Percentiles rank a stretch among this genome's conserved stretches.
Evolutionary conservation across 1,140 invertebrate genomes (phyloP).

Genomic region (Parapsyche elsis): DNA sequence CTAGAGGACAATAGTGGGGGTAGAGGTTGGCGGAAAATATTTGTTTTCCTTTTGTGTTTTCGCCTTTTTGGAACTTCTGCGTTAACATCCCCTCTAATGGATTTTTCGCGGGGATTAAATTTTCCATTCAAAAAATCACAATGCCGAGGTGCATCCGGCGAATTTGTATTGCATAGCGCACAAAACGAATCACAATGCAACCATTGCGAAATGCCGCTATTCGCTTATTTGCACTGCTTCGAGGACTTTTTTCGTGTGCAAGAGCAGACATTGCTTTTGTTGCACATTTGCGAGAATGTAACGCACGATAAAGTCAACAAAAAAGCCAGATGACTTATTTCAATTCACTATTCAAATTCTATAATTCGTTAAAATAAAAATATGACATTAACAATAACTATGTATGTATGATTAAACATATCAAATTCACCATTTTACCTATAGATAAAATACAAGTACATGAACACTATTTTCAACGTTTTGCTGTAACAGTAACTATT

Average conservation of each 20-base stretch:
- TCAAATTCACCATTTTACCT: too few relatives aligned
- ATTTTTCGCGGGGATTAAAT: constrained; percentile 25
- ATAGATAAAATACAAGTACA: too few relatives aligned
- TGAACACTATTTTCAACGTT: too few relatives aligned
- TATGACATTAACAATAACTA: too few relatives aligned
- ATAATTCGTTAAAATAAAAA: too few relatives aligned
- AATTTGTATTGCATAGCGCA: neutral
- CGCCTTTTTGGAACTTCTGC: constrained; percentile 5
- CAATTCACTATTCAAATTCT: too few relatives aligned
- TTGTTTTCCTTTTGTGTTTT: constrained; percentile 7
- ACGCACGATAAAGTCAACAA: too few relatives aligned
- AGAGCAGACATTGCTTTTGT: too few relatives aligned
- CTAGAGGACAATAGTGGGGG: neutral
- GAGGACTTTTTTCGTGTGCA: neutral
- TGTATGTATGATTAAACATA: too few relatives aligned
- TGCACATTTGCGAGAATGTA: too few relatives aligned
- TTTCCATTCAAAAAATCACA: constrained; percentile 26
- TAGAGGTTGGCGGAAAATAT: neutral
- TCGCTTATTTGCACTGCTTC: neutral
- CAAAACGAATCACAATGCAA: neutral
- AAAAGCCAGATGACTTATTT: too few relatives aligned
- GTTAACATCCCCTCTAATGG: neutral
- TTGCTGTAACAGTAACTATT: too few relatives aligned
- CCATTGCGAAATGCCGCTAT: neutral
- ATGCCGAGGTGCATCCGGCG: neutral